Evolutionary conservation across 2,888 invertebrate species (phyloP), one percentile per base, ranked within the genome.

Genomic region (Eledona agricola): DNA sequence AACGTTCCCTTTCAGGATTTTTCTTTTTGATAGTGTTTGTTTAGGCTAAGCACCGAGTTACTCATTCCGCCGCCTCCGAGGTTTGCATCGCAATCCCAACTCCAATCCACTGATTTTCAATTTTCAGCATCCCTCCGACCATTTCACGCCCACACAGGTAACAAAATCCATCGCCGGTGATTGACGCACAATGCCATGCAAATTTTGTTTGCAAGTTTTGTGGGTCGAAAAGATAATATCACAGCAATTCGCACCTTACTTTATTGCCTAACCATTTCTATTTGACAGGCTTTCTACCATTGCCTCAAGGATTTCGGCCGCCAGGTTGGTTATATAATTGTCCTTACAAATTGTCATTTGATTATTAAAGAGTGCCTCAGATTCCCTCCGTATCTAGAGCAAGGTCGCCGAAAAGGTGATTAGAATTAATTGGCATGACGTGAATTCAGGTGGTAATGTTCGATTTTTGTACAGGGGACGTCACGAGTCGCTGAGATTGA

Each of bases 401-500:
- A 58, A 63, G 63, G 60, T 57, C 63, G 9, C 58, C 62, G 5
- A 60, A 55, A 51, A 59, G 62, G 62, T 45, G 45, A 34, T 45
- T 20, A 9, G 4, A 11, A 43, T 16, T 22, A 19, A 10, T 4
- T 15, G 12, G 12, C 32, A 4, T 15, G 11, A 10, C n/a, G n/a
- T n/a, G n/a, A n/a, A n/a, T n/a, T n/a, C n/a, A n/a, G n/a, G n/a
- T n/a, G n/a, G n/a, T n/a, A n/a, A n/a, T n/a, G n/a, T n/a, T n/a
- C n/a, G n/a, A n/a, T n/a, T n/a, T n/a, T n/a, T n/a, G n/a, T n/a
- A n/a, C 40, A 62, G 60, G 26, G 50, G 50, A 32, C 50, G 57
- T 51, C 56, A 60, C 29, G 68, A 71, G 38, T 64, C 67, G 7
- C 34, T 70, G 12, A 61, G 59, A 42, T 51, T 67, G 17, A 65